Conservation (phyloP, 2,797 vertebrate genomes). For the Syndactyla subalaris region DNA sequence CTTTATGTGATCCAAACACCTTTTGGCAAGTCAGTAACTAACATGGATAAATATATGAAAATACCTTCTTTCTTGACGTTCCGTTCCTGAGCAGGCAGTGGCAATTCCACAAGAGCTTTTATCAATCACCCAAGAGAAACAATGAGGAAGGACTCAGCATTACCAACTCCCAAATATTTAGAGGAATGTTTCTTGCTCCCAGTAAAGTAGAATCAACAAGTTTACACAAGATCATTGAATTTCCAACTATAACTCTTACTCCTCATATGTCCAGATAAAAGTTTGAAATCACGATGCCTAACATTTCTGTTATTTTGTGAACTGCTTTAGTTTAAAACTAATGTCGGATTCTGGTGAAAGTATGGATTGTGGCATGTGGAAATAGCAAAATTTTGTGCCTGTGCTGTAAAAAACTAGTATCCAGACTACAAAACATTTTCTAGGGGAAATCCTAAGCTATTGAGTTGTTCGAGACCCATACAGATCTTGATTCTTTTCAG, state of each 20-base stretch:
- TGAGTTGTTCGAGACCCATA: background rate
- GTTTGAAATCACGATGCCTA: background rate
- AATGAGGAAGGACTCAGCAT: background rate
- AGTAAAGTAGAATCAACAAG: background rate
- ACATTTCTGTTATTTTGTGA: background rate
- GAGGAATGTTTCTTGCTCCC: background rate
- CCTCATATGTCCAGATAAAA: background rate
- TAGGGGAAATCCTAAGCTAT: background rate
- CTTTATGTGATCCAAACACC: background rate
- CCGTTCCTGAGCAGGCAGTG: accelerated
- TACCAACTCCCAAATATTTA: background rate
- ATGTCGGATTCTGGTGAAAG: background rate
- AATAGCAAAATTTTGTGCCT: background rate
- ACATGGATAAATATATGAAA: background rate
- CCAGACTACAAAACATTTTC: background rate
- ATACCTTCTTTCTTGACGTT: background rate
- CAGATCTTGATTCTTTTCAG: background rate
- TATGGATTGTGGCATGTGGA: background rate
- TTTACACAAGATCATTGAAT: background rate
- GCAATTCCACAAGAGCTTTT: background rate
- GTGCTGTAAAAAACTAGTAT: background rate
- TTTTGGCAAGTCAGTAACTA: background rate
- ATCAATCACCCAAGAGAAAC: background rate
- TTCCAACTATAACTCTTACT: background rate
- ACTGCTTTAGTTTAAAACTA: background rate